A percentile compares a stretch with the other conserved stretches of the same genome.
Evolutionary conservation across 1,140 invertebrate genomes (phyloP).

Genomic region (Oppia nitens): DNA sequence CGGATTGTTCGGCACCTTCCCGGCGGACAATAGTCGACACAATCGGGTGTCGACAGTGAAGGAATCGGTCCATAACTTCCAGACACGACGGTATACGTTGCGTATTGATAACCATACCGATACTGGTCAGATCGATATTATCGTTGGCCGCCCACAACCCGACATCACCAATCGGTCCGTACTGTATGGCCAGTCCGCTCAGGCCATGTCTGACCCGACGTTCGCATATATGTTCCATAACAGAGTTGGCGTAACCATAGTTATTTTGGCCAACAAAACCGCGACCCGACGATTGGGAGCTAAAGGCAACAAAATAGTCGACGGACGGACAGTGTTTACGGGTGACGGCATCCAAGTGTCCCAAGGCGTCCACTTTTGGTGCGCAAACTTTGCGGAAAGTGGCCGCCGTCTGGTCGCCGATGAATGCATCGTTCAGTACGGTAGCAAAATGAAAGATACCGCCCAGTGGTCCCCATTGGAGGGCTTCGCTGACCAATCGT

Average conservation of each 20-base stretch:
- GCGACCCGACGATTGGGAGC: constrained; percentile 75
- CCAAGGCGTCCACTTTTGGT: constrained; percentile 43
- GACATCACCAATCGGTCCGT: constrained; percentile 92
- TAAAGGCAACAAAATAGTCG: constrained; percentile 82
- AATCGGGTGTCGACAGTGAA: constrained; percentile 8
- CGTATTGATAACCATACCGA: constrained; percentile 74
- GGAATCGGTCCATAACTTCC: constrained; percentile 59
- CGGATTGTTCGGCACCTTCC: constrained; percentile 1
- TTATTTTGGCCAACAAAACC: constrained; percentile 86
- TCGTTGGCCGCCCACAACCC: constrained; percentile 73
- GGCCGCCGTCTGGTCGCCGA: constrained; percentile 63
- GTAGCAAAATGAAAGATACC: constrained; percentile 36
- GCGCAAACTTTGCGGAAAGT: constrained; percentile 32
- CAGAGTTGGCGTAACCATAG: constrained; percentile 79
- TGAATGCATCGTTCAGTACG: constrained; percentile 52
- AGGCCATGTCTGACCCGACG: constrained; percentile 52
- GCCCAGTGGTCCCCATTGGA: constrained; percentile 40
- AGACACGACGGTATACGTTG: constrained; percentile 78
- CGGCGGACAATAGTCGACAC: constrained; percentile 9
- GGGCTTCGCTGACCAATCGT: constrained; percentile 47
- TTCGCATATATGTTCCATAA: constrained; percentile 84
- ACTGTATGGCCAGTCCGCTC: constrained; percentile 70
- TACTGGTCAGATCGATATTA: constrained; percentile 79
- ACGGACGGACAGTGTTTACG: constrained; percentile 51
- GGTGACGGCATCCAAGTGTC: constrained; percentile 51